Base-by-base conservation (phyloP, 2,888 invertebrate species). In the Choreutis nemorana region DNA sequence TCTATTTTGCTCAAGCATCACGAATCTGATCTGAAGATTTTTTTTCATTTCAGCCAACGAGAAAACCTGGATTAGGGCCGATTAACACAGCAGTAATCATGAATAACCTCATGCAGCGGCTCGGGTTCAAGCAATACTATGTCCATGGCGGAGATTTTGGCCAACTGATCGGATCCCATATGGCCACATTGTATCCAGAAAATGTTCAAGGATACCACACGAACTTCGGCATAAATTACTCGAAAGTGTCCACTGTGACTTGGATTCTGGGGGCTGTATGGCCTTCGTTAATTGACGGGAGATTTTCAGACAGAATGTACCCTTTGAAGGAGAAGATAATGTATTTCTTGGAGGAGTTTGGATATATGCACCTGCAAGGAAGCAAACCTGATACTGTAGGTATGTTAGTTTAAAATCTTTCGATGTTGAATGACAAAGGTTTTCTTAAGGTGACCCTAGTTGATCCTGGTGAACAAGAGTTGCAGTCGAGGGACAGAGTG, bases 311-410 rank as follows among this genome's bases (percentile, higher is more conserved):
- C 7, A 73, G 52, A 44, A 60, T 82, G 51, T 85, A 82, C 42
- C 85, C 86, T 0, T 28, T 84, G 4, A 44, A 40, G 2, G 56
- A 64, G 2, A 62, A 54, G 31, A 4, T 72, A 0, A 45, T 50
- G 5, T 60, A 50, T 36, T 55, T 47, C 32, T 31, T 82, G 26
- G 62, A 72, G 27, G 85, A 87, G 51, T 55, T 50, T 16, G 87
- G 86, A 1, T 87, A 86, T 42, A 41, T 87, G 39, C 91, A 91
- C 58, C 42, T 92, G 11, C 93, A 93, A 53, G 81, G 84, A 0
- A 90, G 91, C 0, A 93, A 91, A 53, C 93, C 93, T 7, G 92
- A 93, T 55, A 90, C 91, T 1, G 70, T 90, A 30, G 91, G 90
- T 88, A 52, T 60, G 67, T 39, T n/a, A n/a, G n/a, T n/a, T n/a